A percentile compares a stretch with the other conserved stretches of the same genome.
Conservation (phyloP, 2,113 vertebrate genomes). For the Rhizomys pruinosus region DNA sequence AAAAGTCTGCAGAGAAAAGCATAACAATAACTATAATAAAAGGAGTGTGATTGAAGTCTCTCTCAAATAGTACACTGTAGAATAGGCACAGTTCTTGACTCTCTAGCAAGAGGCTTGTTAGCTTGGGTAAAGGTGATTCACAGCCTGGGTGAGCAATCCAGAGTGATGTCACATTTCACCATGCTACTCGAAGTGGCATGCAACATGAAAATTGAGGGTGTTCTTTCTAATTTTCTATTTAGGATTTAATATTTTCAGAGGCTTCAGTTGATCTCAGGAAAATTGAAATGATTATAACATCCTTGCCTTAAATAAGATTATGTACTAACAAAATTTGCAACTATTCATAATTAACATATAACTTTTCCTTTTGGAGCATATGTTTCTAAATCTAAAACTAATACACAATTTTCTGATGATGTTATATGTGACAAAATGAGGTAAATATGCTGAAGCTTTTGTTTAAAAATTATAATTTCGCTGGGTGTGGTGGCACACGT, state of each 20-base stretch:
- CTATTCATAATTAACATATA: not conserved
- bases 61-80: not conserved
- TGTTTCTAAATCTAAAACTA: slow-evolving; percentile 35
- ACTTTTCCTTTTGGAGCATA: not conserved
- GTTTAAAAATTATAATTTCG: not conserved
- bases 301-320: not conserved
- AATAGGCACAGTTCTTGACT: too few species aligned
- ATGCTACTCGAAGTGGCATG: not conserved
- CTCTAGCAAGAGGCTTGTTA: too few species aligned
- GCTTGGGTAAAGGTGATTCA: not conserved
- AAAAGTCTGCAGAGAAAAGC: not conserved
- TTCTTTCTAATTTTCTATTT: not conserved
- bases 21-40: not conserved
- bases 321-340: not conserved
- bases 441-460: not conserved
- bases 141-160: not conserved
- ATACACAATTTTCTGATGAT: not conserved
- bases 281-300: not conserved
- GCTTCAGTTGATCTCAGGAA: not conserved
- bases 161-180: not conserved
- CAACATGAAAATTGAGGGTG: not conserved
- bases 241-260: not conserved
- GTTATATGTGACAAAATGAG: not conserved
- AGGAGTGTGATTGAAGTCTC: not conserved
- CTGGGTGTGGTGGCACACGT: too few species aligned